Evolutionary conservation across 2,888 invertebrate genomes (phyloP), one percentile per base, ranked within the genome.

Genomic region (Drosophila yooni): DNA sequence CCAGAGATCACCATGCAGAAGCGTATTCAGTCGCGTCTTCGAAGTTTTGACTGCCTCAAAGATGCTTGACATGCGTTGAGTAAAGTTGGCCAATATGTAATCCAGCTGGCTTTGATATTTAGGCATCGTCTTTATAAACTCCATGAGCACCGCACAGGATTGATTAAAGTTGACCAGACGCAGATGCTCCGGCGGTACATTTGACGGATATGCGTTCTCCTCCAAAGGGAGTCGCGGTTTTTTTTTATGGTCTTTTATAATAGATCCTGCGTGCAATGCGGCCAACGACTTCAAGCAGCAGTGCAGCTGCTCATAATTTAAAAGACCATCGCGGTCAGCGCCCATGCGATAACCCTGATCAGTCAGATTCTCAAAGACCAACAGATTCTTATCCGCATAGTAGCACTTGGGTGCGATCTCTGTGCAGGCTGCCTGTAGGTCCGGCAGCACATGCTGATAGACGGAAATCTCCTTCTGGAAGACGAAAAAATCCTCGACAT

Each of bases 381-480:
- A 74, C 3, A 92, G 72, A 73, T 93, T 90, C 57, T 92, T 92
- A 38, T 93, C 92, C 5, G 91, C 90, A 65, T 93, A 92, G 72
- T 92, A 94, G 72, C 93, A 94, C 27, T 91, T 91, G 21, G 94
- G 92, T 0, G 93, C 90, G 15, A 93, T 85, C 18, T 83, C 75
- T 2, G 76, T 78, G 27, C 81, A 83, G 18, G 85, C 75, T 2
- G 89, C 75, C 25, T 92, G 83, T 13, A 95, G 76, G 18, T 91
- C 73, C 0, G 94, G 94, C 59, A 94, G 74, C 21, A 94, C 85
- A 67, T 93, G 82, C 34, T 91, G 88, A 73, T 94, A 95, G 43
- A 94, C 93, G 0, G 79, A 78, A 3, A 93, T 92, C 84, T 95
- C 95, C 51, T 94, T 94, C 31, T 92, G 89, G 72, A 94, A 94